These are phyloP conservation scores for Passer montanus DNA, from an alignment of 2,113 vertebrate genomes.

Conservation along the genomic window DNA sequence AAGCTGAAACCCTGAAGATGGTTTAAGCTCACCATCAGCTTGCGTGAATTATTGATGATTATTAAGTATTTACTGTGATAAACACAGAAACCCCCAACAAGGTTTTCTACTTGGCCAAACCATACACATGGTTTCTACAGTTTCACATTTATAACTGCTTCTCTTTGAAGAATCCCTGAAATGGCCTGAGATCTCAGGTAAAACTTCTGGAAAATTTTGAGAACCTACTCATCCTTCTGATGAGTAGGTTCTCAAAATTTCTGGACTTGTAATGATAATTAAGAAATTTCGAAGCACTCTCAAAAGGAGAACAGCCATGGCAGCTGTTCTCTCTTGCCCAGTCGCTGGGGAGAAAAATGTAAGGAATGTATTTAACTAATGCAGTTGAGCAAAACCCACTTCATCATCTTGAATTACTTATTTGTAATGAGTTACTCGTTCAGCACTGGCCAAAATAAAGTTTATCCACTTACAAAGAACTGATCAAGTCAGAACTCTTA, in stretches of 20 bases:
- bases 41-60: background rate
- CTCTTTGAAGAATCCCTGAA: background rate
- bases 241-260: no score
- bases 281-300: background rate
- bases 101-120: background rate
- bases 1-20: background rate
- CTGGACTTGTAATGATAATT: background rate
- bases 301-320: background rate
- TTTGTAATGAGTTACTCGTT: slow-evolving; percentile 27
- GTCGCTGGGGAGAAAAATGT: background rate
- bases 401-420: slow-evolving; percentile 42
- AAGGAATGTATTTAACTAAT: slow-evolving; percentile 32
- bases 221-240: background rate
- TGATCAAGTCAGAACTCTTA: background rate
- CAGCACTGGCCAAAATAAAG: slow-evolving; percentile 29
- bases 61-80: background rate
- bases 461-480: slow-evolving; percentile 49
- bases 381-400: background rate
- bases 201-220: background rate
- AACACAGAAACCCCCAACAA: background rate
- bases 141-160: background rate
- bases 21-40: background rate
- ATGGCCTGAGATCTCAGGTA: background rate
- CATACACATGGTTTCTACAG: background rate
- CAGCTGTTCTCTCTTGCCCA: background rate